phyloP scores from a whole-genome alignment of 2,113 vertebrate species.

The Azemiops feae region DNA sequence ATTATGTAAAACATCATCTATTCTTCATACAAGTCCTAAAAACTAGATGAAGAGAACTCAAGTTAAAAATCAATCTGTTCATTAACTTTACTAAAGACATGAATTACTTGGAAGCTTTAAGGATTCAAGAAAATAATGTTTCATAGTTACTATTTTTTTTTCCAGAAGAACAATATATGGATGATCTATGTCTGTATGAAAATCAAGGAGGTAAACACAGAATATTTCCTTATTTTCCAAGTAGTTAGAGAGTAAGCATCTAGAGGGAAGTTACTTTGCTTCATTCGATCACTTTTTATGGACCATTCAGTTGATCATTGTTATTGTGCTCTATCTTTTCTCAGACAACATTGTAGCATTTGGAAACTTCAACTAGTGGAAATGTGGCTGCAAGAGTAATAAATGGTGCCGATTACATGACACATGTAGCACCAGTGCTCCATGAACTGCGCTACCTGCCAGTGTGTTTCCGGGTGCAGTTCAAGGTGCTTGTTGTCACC shows the following conservation, averaged over 20 bases:
- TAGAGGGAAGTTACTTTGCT: not conserved
- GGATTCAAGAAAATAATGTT: not conserved
- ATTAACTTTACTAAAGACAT: not conserved
- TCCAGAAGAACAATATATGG: not conserved
- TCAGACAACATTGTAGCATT: not conserved
- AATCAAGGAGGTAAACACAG: not conserved
- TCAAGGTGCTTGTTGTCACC: not conserved
- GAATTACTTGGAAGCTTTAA: not conserved
- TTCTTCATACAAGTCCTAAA: not conserved
- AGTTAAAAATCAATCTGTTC: not conserved
- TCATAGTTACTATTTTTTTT: not conserved
- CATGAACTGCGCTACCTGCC: not conserved
- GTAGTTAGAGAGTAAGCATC: not conserved
- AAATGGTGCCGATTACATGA: not conserved
- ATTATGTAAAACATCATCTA: not conserved
- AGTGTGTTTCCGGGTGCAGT: not conserved
- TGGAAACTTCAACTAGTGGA: not conserved
- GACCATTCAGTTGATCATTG: not conserved
- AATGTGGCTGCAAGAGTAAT: not conserved
- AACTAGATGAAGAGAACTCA: not conserved
- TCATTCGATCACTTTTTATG: not conserved
- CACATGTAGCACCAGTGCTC: not conserved
- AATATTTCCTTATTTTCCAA: not conserved
- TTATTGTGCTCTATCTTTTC: not conserved
- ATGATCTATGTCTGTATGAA: constrained; percentile 15